Conservation (phyloP, 2,797 vertebrate species). For the Natrix natrix region DNA sequence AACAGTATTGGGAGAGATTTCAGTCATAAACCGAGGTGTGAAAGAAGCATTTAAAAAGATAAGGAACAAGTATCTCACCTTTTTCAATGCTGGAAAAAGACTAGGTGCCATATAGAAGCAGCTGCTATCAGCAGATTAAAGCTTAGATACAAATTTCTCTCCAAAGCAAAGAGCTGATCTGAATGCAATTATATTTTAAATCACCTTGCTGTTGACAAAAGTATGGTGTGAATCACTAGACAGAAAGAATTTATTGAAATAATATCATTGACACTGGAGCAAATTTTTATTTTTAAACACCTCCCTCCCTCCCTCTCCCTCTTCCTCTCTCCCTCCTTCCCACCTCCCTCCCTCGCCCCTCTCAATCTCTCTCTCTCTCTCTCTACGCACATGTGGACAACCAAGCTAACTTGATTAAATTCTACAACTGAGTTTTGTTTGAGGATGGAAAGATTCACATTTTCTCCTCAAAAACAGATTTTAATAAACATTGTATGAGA, state of each 20-base stretch:
- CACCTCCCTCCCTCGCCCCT: no score
- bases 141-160: not conserved
- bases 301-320: not conserved
- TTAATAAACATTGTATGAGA: not conserved
- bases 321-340: not conserved
- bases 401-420: not conserved
- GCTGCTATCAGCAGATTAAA: not conserved
- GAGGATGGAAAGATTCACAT: not conserved
- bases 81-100: not conserved
- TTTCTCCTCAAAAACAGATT: not conserved
- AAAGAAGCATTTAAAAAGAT: not conserved
- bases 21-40: not conserved
- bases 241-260: not conserved
- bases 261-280: not conserved
- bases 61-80: not conserved
- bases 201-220: not conserved
- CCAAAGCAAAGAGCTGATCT: not conserved
- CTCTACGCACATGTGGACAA: not conserved
- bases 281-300: not conserved
- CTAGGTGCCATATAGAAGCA: not conserved
- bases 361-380: not conserved
- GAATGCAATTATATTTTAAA: not conserved
- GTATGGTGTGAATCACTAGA: not conserved
- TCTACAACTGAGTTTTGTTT: not conserved
- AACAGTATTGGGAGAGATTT: not conserved